A percentile compares a stretch with the other conserved stretches of the same genome.
phyloP scores from a whole-genome alignment of 2,797 vertebrate species.

The Chloroceryle inda region DNA sequence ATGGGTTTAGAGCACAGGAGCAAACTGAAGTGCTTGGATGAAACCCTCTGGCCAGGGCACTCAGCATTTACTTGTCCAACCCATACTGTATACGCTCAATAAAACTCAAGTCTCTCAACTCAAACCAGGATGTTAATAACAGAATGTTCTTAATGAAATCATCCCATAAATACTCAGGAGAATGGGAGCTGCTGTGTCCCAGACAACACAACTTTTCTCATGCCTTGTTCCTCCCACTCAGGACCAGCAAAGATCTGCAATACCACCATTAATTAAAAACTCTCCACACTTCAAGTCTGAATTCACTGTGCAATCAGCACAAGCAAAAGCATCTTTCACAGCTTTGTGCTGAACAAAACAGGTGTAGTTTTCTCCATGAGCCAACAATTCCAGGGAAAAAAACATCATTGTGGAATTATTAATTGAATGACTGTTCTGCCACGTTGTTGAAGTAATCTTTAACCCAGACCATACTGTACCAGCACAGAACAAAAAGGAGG shows the following conservation, averaged over 20 bases:
- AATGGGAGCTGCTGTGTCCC: not conserved
- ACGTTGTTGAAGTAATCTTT: not conserved
- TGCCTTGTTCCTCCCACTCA: not conserved
- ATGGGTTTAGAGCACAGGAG: too few relatives aligned
- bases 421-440: not conserved
- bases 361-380: not conserved
- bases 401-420: not conserved
- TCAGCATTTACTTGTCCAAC: not conserved
- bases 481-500: not conserved
- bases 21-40: too few relatives aligned
- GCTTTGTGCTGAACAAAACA: not conserved
- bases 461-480: not conserved
- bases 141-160: not conserved
- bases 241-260: not conserved
- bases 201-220: not conserved
- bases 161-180: rapidly evolving
- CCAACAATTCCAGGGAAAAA: not conserved
- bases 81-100: not conserved
- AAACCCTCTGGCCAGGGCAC: too few relatives aligned
- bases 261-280: not conserved
- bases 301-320: not conserved
- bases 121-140: not conserved
- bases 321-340: not conserved
- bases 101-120: not conserved
- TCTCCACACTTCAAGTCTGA: not conserved